Conservation (phyloP, 2,797 vertebrate species). For the Lacerta agilis region DNA sequence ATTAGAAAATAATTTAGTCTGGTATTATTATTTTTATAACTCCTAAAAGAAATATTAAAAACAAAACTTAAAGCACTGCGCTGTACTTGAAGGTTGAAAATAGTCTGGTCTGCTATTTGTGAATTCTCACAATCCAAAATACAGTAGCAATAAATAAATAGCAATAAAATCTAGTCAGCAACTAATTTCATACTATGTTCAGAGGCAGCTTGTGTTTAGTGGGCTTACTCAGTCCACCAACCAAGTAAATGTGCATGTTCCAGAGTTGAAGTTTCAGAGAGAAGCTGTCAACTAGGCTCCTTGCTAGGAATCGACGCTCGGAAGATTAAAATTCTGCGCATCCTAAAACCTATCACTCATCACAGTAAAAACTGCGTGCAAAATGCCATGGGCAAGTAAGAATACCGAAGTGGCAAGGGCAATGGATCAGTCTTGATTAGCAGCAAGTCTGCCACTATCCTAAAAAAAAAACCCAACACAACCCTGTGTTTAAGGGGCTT, state of each 20-base stretch:
- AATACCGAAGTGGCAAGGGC: neutral
- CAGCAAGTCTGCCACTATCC: neutral
- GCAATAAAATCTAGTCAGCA: no score
- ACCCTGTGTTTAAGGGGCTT: neutral
- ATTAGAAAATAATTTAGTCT: neutral
- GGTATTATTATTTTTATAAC: neutral
- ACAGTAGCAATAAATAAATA: neutral
- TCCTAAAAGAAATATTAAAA: neutral
- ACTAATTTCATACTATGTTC: no score
- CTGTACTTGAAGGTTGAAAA: neutral
- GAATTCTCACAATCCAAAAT: neutral
- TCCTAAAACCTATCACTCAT: neutral
- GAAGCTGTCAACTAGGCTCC: neutral
- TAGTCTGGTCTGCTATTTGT: neutral
- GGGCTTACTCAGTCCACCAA: no score
- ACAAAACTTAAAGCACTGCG: neutral
- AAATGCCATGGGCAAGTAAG: neutral
- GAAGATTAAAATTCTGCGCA: no score
- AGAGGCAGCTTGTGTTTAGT: neutral
- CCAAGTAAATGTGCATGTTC: neutral
- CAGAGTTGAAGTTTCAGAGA: neutral
- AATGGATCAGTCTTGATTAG: neutral
- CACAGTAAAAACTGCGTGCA: neutral
- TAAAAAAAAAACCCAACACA: neutral
- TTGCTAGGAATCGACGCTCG: neutral